Base-by-base conservation (phyloP, 92 coral and sea anemone species). In the Plumapathes pennacea region DNA sequence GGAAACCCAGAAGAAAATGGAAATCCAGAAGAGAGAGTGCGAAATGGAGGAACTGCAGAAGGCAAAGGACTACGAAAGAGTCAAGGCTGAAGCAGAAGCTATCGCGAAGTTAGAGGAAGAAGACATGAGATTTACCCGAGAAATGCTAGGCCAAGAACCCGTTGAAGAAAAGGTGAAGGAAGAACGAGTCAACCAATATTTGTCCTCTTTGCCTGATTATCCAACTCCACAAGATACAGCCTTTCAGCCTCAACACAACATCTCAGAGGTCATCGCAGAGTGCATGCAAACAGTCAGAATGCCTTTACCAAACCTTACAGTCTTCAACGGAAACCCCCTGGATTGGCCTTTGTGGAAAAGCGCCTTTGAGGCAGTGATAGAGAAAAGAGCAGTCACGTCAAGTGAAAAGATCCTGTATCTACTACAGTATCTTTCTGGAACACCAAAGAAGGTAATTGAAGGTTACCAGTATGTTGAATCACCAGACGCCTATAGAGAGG, bases 391-490 rank as follows among this genome's bases (percentile, higher is more conserved):
- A 3, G 30, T 44, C 17, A 72, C 38, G 28, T 26, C 69, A 7
- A 51, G 55, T 9, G 79, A 72, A 33, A 56, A 47, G 32, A 48
- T 64, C 2, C 28, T 74, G 25, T 77, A 77, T 21, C 51, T 77
- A 20, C 49, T 66, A 10, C 84, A 77, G n/a, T 77, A 57, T 29
- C 44, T 77, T 41, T 33, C 71, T 15, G 51, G 65, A 0, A 42
- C 68, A 31, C 65, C 84, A 15, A 59, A 38, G 77, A 60, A 77
- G 30, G 56, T 77, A 5, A 66, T 77, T 0, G 77, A 77, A 27
- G 84, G 84, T 1, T 77, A 67, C 29, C 84, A 59, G 64, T 68
- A 58, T 32, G 44, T 74, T 42, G 74, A 80, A 40, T 53, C 76
- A 15, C 50, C 41, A 10, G 61, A 72, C 3, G 75, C 60, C 18